Evolutionary conservation across 2,113 vertebrate genomes (phyloP).

Genomic region (Stictonetta naevosa): DNA sequence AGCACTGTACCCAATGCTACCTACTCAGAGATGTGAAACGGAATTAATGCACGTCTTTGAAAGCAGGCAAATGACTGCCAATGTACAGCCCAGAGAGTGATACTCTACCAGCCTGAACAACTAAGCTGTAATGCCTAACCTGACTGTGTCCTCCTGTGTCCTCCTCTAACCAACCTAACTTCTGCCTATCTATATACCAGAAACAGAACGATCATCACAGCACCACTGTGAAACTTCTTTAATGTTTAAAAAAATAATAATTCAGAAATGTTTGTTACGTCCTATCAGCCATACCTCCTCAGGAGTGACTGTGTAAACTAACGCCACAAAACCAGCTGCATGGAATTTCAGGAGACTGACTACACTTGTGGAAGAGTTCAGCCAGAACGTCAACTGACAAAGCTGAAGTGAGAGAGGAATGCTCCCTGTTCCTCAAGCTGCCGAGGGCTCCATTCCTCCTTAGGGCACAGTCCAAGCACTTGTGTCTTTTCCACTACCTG

Average conservation of each 20-base stretch:
- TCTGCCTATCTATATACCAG: not conserved
- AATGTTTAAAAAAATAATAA: not conserved
- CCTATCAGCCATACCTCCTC: not conserved
- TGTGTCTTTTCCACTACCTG: constrained; percentile 48
- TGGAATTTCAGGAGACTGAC: not conserved
- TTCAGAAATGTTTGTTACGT: not conserved
- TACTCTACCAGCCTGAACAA: not conserved
- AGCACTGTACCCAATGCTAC: not conserved
- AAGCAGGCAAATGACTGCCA: not conserved
- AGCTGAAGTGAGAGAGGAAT: not conserved
- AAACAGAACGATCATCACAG: not conserved
- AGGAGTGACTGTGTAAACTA: not conserved
- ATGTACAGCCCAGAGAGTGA: not conserved
- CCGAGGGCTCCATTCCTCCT: not conserved
- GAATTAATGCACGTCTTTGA: not conserved
- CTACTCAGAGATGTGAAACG: not conserved
- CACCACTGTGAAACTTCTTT: not conserved
- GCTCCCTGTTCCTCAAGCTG: not conserved
- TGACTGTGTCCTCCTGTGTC: not conserved
- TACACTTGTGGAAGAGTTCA: not conserved
- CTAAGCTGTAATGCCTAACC: not conserved
- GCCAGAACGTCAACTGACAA: not conserved
- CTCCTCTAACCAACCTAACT: not conserved
- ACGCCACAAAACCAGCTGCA: not conserved
- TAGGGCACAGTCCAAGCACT: constrained; percentile 52